Conservation (phyloP, 2,888 invertebrate genomes). For the Rhagonycha lutea region DNA sequence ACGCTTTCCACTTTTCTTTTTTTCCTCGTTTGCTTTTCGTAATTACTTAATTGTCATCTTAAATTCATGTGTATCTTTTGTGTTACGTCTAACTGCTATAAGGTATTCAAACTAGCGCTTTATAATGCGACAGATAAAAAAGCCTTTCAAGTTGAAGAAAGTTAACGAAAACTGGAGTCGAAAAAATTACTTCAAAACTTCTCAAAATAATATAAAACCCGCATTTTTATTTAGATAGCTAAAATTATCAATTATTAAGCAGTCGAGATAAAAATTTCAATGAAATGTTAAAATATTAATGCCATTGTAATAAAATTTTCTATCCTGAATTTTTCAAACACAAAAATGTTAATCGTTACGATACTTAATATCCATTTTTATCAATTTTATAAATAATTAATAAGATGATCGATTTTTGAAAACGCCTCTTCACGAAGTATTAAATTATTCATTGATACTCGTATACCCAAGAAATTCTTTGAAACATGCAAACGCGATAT, state of each 20-base stretch:
- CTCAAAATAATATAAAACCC: background rate
- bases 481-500: constrained; percentile 9
- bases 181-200: background rate
- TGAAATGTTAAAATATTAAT: background rate
- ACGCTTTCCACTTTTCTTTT: background rate
- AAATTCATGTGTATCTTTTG: background rate
- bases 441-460: constrained; percentile 16
- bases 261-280: background rate
- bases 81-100: background rate
- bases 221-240: background rate
- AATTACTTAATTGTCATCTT: background rate
- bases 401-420: constrained; percentile 4
- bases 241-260: background rate
- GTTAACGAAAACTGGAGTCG: background rate
- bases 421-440: constrained; percentile 1
- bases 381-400: constrained; percentile 13
- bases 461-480: constrained; percentile 6
- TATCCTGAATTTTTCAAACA: background rate
- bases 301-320: background rate
- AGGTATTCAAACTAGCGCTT: background rate
- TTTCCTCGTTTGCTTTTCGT: background rate
- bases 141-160: background rate
- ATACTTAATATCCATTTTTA: background rate
- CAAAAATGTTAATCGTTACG: background rate
- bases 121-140: background rate